A percentile compares a stretch with the other conserved stretches of the same genome.
phyloP scores from a whole-genome alignment of 1,140 invertebrate species.

The Alviniconcha marisindica region DNA sequence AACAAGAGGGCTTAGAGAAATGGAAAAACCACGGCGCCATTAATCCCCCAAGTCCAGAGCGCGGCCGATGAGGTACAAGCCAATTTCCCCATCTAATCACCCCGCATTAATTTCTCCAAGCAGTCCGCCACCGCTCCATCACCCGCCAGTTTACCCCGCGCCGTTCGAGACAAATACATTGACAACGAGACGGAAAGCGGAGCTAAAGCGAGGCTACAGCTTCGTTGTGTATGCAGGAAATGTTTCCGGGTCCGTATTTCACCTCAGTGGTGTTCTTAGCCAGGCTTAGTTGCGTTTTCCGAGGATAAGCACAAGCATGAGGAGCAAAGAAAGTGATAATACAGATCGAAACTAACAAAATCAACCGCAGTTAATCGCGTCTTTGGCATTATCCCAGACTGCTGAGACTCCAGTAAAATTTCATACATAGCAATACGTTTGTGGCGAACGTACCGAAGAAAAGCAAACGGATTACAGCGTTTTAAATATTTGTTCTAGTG shows the following conservation, averaged over 20 bases:
- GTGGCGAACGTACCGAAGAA: not conserved
- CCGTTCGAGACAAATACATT: conserved; percentile 46
- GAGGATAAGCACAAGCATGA: conserved; percentile 40
- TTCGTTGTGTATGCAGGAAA: conserved; percentile 48
- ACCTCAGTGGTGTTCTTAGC: conserved; percentile 28
- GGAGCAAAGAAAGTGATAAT: conserved; percentile 40
- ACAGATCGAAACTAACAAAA: conserved; percentile 39
- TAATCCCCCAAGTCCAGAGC: conserved; percentile 45
- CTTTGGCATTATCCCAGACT: not conserved
- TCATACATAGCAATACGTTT: not conserved
- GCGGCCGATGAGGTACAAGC: conserved; percentile 47
- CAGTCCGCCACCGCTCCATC: conserved; percentile 34
- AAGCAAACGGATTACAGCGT: not conserved
- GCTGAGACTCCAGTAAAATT: not conserved
- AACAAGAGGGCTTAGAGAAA: conserved; percentile 48
- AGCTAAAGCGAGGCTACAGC: conserved; percentile 19
- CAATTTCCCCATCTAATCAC: conserved; percentile 51
- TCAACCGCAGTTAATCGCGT: conserved; percentile 32
- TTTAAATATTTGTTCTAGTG: not conserved
- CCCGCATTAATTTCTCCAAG: conserved; percentile 48
- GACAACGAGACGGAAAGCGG: conserved; percentile 47
- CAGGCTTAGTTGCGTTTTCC: conserved; percentile 42
- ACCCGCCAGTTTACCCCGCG: conserved; percentile 40
- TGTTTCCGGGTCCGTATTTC: conserved; percentile 38
- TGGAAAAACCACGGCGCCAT: conserved; percentile 48